Evolutionary conservation across 2,797 vertebrate species (phyloP).

Genomic region (Coendou prehensilis): DNA sequence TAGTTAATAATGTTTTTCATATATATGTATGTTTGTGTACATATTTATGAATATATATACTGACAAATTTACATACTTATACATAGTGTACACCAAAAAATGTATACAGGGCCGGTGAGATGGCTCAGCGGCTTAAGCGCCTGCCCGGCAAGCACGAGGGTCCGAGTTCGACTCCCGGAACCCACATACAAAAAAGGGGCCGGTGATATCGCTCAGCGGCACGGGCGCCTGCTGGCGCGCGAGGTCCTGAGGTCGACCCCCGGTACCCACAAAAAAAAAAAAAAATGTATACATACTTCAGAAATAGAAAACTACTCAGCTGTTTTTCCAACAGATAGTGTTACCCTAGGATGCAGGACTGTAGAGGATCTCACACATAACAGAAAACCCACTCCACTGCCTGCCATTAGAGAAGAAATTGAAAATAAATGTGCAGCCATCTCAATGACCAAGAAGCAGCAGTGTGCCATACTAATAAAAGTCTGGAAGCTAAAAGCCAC

Average conservation of each 20-base stretch:
- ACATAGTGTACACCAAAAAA: background rate
- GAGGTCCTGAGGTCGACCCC: no score
- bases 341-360: background rate
- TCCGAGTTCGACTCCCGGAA: no score
- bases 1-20: background rate
- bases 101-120: no score
- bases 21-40: background rate
- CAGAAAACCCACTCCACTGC: background rate
- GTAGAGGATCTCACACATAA: background rate
- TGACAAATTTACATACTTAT: background rate
- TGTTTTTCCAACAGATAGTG: background rate
- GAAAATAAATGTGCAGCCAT: background rate
- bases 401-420: background rate
- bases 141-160: no score
- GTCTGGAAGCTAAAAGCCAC: background rate
- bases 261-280: no score
- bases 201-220: no score
- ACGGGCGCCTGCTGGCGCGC: no score
- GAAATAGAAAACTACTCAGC: background rate
- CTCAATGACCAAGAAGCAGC: background rate
- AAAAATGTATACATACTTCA: background rate
- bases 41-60: background rate
- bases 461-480: background rate
- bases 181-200: no score
- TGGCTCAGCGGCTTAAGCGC: no score